Evolutionary conservation across 2,888 invertebrate species (phyloP), one percentile per base, ranked within the genome.

Genomic region (Epinotia ramella): DNA sequence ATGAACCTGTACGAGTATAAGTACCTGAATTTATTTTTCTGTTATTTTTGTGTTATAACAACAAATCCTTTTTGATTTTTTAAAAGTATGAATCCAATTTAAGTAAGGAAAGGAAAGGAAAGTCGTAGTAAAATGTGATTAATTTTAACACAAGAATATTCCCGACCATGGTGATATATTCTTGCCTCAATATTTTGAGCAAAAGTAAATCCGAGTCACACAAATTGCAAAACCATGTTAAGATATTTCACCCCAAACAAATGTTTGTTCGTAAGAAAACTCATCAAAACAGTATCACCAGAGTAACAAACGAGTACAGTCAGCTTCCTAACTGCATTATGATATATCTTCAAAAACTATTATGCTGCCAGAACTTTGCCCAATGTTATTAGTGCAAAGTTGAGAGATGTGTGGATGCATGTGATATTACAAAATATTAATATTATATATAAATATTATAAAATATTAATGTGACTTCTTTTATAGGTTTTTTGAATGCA

Each of bases 281-380:
- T 59, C 64, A 72, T 64, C 56, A 64, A 56, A 72, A 72, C 64
- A 56, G 24, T 24, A 72, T 64, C 63, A 56, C 72, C 11, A 46
- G 6, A 6, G n/a, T 33, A 56, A 44, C 64, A 72, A 44, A n/a
- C 44, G 57, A 57, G 64, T 64, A 11, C 33, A 63, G 62, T 62
- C 40, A 7, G 67, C 28, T 33, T 57, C 33, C 44, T 68, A 68
- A 73, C 56, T 73, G 56, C 73, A 73, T 63, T 68, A 68, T 73
- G 28, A 73, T 73, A 28, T n/a, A 56, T 68, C 68, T 73, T 73
- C 57, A 67, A 67, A 73, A 68, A 73, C 68, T 73, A 73, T 53
- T 68, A 57, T 62, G 62, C 20, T 71, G 70, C 18, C 49, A 28
- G 9, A 33, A 71, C 40, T 68, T 59, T 33, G 57, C 57, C 16